These are phyloP conservation scores for Anableps anableps DNA, from an alignment of 2,797 vertebrate species.

Conservation along the genomic window DNA sequence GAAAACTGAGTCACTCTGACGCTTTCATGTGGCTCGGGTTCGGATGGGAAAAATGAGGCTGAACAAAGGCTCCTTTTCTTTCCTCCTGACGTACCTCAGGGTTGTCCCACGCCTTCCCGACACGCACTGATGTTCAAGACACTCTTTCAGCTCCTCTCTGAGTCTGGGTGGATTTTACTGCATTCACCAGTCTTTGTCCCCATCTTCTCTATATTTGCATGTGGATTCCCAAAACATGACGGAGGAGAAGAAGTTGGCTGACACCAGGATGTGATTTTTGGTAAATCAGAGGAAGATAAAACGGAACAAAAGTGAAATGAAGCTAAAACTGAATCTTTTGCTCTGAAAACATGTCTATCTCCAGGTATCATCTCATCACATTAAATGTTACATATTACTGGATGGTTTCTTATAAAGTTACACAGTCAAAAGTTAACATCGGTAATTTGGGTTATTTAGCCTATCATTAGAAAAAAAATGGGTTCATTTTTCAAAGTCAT, in stretches of 20 bases:
- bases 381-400: not conserved
- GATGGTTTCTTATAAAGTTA: too few relatives aligned
- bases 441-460: too few relatives aligned
- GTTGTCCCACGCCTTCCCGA: constrained; percentile 53
- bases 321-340: constrained; percentile 13
- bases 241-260: constrained; percentile 36
- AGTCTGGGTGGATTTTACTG: constrained; percentile 32
- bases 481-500: too few relatives aligned
- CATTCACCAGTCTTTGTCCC: constrained; percentile 33
- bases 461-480: too few relatives aligned
- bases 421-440: too few relatives aligned
- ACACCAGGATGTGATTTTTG: constrained; percentile 43
- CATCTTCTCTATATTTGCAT: constrained; percentile 41
- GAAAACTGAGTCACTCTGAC: constrained; percentile 59
- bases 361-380: not conserved
- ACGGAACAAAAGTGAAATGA: constrained; percentile 23
- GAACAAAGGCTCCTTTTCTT: constrained; percentile 69
- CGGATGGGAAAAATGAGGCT: constrained; percentile 12
- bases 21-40: constrained; percentile 55
- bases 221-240: constrained; percentile 40
- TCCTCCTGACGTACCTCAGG: constrained; percentile 49
- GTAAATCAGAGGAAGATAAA: constrained; percentile 16
- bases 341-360: not conserved
- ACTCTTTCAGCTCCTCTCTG: constrained; percentile 51
- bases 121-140: constrained; percentile 58